Percentiles rank a stretch among this genome's conserved stretches.
These are phyloP conservation scores for Cryptosula pallasiana DNA, from an alignment of 2,888 invertebrate species.

Conservation along the genomic window DNA sequence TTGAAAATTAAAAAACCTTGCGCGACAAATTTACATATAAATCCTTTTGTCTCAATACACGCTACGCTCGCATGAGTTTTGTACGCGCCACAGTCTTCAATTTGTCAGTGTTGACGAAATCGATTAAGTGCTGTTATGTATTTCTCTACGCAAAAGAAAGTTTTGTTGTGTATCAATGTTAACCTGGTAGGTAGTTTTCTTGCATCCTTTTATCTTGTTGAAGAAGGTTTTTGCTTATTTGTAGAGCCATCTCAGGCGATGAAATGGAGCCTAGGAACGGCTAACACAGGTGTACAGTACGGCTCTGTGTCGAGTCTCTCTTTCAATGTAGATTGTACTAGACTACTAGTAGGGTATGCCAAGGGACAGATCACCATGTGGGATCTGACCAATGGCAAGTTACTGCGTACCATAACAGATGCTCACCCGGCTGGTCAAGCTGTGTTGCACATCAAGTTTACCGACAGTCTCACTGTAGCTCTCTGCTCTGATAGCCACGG, in stretches of 20 bases:
- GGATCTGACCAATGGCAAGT: slow-evolving; percentile 71
- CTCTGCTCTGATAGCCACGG: slow-evolving; percentile 87
- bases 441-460: slow-evolving; percentile 70
- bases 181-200: too few relatives aligned
- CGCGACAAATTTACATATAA: too few relatives aligned
- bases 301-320: slow-evolving; percentile 64
- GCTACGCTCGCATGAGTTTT: too few relatives aligned
- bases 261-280: slow-evolving; percentile 73
- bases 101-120: too few relatives aligned
- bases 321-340: slow-evolving; percentile 79
- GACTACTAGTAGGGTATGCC: slow-evolving; percentile 73
- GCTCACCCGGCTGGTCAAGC: slow-evolving; percentile 79
- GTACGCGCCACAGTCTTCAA: too few relatives aligned
- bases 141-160: too few relatives aligned
- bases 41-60: too few relatives aligned
- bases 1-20: too few relatives aligned
- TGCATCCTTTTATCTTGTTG: too few relatives aligned
- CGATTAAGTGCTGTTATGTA: too few relatives aligned
- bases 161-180: too few relatives aligned
- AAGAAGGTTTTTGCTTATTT: too few relatives aligned
- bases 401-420: slow-evolving; percentile 67
- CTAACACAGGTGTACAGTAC: slow-evolving; percentile 66
- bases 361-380: slow-evolving; percentile 86
- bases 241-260: slow-evolving; percentile 63
- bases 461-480: slow-evolving; percentile 69